These are phyloP conservation scores for Poeciliopsis retropinna DNA, from an alignment of 2,113 vertebrate genomes.

Conservation along the genomic window DNA sequence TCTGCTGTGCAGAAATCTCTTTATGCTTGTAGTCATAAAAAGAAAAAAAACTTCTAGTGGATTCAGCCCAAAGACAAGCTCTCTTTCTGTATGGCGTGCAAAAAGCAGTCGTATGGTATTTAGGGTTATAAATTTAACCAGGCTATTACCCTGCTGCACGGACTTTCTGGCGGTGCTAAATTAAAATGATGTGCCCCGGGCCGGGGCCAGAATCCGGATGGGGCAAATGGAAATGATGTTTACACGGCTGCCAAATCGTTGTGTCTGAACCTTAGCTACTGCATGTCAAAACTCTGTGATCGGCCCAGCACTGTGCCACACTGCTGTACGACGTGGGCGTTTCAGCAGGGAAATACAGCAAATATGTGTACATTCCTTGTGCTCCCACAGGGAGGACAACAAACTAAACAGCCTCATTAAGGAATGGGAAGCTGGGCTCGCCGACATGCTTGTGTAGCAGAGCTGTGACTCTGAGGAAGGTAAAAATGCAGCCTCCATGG, in stretches of 20 bases:
- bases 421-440: constrained; percentile 35
- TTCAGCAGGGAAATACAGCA: constrained; percentile 35
- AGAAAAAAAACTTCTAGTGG: neutral
- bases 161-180: constrained; percentile 29
- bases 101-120: constrained; percentile 28
- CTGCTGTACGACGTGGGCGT: neutral
- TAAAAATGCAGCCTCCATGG: neutral
- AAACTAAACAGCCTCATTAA: constrained; percentile 62
- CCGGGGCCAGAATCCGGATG: constrained; percentile 27
- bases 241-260: constrained; percentile 18
- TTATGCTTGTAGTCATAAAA: neutral
- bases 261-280: neutral
- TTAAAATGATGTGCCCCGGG: constrained; percentile 43
- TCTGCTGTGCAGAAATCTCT: neutral
- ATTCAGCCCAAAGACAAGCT: constrained; percentile 20
- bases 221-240: constrained; percentile 44
- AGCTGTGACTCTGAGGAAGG: constrained; percentile 2
- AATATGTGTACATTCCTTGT: constrained; percentile 56
- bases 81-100: constrained; percentile 16
- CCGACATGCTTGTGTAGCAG: constrained; percentile 29
- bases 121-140: constrained; percentile 32
- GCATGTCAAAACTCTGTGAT: constrained; percentile 15
- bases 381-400: constrained; percentile 54
- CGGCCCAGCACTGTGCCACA: constrained; percentile 1
- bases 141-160: constrained; percentile 30